Percentiles rank a stretch among this genome's conserved stretches.
Conservation (phyloP, 2,888 invertebrate genomes). For the Polydrusus pterygomalis region DNA sequence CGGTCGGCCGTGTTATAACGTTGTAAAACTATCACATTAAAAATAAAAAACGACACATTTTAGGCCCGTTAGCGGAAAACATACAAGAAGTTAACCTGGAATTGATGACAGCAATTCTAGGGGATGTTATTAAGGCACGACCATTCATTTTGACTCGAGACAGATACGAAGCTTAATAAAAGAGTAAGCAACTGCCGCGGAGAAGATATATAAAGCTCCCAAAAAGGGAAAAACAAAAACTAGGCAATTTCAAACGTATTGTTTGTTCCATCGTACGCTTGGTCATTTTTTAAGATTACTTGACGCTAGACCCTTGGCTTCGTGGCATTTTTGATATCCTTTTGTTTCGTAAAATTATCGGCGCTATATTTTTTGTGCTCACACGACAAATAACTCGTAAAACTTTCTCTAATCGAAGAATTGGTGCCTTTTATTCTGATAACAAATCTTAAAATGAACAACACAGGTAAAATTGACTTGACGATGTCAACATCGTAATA, state of each 20-base stretch:
- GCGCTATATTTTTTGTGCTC: constrained; percentile 51
- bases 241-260: constrained; percentile 56
- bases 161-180: constrained; percentile 69
- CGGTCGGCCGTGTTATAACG: constrained; percentile 45
- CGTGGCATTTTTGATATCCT: constrained; percentile 55
- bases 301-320: constrained; percentile 54
- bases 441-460: background rate
- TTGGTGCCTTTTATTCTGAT: background rate
- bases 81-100: constrained; percentile 57
- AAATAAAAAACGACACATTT: constrained; percentile 57
- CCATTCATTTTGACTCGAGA: constrained; percentile 67
- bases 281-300: constrained; percentile 57
- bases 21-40: constrained; percentile 56
- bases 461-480: background rate
- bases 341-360: constrained; percentile 55
- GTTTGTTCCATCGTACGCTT: constrained; percentile 55
- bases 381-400: constrained; percentile 45
- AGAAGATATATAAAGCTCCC: constrained; percentile 56
- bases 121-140: constrained; percentile 67
- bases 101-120: constrained; percentile 63
- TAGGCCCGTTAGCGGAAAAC: constrained; percentile 56
- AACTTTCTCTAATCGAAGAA: constrained; percentile 35
- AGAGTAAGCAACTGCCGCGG: constrained; percentile 67
- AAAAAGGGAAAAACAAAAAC: constrained; percentile 55
- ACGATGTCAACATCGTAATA: too few relatives aligned